These are phyloP conservation scores for Orthosia gothica DNA, from an alignment of 2,888 invertebrate species.

Conservation along the genomic window DNA sequence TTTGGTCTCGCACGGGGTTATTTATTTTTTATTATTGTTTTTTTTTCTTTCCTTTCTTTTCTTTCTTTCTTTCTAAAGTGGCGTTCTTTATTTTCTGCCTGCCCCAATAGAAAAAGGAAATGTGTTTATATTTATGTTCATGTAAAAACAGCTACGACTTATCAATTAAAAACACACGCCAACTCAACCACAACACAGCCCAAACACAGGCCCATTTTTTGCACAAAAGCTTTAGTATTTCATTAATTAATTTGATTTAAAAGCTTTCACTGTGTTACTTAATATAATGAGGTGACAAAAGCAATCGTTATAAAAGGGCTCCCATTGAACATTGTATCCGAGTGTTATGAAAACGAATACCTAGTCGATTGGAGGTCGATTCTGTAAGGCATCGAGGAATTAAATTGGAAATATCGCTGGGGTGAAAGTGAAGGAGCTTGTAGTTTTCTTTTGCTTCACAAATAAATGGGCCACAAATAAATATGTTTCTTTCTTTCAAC, in stretches of 20 bases:
- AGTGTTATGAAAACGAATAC: conserved; percentile 40
- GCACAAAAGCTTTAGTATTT: conserved; percentile 26
- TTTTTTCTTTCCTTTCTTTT: no score
- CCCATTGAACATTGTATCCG: conserved; percentile 39
- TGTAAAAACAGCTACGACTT: background rate
- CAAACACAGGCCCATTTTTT: conserved; percentile 16
- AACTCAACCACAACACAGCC: conserved; percentile 1
- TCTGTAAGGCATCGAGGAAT: conserved; percentile 19
- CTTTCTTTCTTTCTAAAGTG: no score
- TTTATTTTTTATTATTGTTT: no score
- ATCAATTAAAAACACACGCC: background rate
- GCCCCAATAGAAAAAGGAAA: background rate
- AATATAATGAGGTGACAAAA: conserved; percentile 51
- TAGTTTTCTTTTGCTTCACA: no score
- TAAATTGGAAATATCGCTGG: conserved; percentile 16
- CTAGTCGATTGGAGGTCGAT: conserved; percentile 32
- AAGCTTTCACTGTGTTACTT: conserved; percentile 48
- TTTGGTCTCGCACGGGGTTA: no score
- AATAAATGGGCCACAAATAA: no score
- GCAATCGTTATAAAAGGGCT: conserved; percentile 45
- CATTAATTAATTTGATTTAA: conserved; percentile 54
- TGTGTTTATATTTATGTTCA: no score
- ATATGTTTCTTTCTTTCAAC: no score
- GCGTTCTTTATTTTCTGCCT: background rate
- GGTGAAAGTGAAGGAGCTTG: background rate